A percentile compares a stretch with the other conserved stretches of the same genome.
These are phyloP conservation scores for Zosterops japonicus DNA, from an alignment of 2,113 vertebrate species.

Conservation along the genomic window DNA sequence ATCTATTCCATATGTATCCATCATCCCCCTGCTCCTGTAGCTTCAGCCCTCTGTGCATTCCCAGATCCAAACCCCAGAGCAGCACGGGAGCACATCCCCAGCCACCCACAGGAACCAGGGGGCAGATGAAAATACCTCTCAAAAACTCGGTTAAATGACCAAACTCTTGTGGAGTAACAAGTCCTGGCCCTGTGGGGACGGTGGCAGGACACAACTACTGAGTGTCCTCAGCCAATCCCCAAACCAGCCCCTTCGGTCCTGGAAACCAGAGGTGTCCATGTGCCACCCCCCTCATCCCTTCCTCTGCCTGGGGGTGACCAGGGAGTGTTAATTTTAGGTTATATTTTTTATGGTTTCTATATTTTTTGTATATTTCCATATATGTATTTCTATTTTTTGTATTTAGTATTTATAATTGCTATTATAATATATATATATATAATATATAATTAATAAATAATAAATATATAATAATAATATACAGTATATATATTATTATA, in stretches of 20 bases:
- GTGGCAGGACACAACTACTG: neutral
- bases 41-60: neutral
- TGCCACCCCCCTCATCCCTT: neutral
- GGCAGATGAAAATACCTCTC: neutral
- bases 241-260: neutral
- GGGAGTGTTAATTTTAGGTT: neutral
- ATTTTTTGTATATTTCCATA: neutral
- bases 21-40: neutral
- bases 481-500: too few relatives aligned
- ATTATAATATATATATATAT: neutral
- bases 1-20: neutral
- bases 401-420: too few relatives aligned
- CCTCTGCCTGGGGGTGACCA: neutral
- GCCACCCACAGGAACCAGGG: neutral
- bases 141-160: neutral
- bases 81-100: fast-evolving
- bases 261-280: neutral
- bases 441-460: too few relatives aligned
- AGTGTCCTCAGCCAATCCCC: neutral
- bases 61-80: neutral
- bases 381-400: neutral
- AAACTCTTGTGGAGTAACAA: neutral
- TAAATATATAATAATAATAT: too few relatives aligned
- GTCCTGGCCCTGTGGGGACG: neutral
- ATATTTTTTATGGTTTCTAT: neutral